These are phyloP conservation scores for Augochlora pura DNA, from an alignment of 1,140 invertebrate genomes.

Conservation along the genomic window DNA sequence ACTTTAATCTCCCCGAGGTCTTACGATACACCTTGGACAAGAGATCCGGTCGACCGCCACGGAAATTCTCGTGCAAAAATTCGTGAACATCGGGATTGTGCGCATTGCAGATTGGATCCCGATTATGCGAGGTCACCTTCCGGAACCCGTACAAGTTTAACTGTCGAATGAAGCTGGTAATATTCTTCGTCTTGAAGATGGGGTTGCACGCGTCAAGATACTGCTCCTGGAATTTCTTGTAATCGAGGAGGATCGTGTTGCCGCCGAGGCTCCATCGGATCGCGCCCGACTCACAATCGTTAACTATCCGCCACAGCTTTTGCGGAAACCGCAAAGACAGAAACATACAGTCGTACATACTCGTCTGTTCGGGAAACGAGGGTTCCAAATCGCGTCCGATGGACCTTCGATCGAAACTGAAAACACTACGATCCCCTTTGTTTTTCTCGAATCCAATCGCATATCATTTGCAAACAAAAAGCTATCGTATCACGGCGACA, in stretches of 20 bases:
- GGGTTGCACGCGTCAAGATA: constrained; percentile 80
- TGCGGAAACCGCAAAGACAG: constrained; percentile 83
- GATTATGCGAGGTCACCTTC: constrained; percentile 82
- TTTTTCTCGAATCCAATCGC: constrained; percentile 26
- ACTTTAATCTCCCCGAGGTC: constrained; percentile 75
- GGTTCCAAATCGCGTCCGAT: not conserved
- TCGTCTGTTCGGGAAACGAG: not conserved
- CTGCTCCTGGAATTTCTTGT: constrained; percentile 80
- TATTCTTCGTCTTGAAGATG: constrained; percentile 83
- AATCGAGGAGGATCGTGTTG: constrained; percentile 81
- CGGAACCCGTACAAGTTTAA: constrained; percentile 84
- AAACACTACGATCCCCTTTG: constrained; percentile 28
- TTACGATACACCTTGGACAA: constrained; percentile 82
- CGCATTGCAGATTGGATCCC: constrained; percentile 80
- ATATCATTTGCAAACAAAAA: constrained; percentile 49
- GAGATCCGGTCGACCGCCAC: constrained; percentile 79
- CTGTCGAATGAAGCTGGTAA: constrained; percentile 83
- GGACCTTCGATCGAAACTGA: constrained; percentile 25
- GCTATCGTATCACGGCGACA: constrained; percentile 57
- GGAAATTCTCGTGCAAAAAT: constrained; percentile 82
- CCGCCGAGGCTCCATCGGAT: constrained; percentile 82
- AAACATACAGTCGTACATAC: constrained; percentile 78
- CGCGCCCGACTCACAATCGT: constrained; percentile 79
- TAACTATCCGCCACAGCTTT: constrained; percentile 83
- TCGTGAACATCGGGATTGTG: constrained; percentile 82